phyloP scores from a whole-genome alignment of 2,797 vertebrate species.

The Pantherophis alleghaniensis region DNA sequence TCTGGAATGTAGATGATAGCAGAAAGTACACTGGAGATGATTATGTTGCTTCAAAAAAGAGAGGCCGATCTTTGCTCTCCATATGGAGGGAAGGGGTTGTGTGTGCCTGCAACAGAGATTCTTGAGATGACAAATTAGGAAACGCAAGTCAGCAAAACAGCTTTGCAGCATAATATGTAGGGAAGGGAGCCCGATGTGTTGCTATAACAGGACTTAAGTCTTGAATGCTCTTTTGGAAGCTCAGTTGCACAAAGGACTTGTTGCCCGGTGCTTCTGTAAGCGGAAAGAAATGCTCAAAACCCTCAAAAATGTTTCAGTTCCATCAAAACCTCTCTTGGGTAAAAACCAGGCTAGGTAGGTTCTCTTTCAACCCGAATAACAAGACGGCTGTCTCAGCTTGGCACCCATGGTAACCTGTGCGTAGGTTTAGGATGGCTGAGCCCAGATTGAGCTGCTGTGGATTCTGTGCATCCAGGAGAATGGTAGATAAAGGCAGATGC shows the following conservation, averaged over 20 bases:
- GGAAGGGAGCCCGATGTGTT: neutral
- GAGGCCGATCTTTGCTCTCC: neutral
- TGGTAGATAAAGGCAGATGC: neutral
- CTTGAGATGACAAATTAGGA: neutral
- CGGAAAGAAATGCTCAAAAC: neutral
- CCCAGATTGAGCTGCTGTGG: neutral
- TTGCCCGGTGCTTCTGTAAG: neutral
- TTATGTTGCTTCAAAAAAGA: neutral
- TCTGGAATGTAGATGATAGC: neutral
- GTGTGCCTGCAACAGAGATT: neutral
- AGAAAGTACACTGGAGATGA: neutral
- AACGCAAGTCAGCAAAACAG: neutral
- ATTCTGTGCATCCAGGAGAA: neutral
- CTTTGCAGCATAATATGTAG: neutral
- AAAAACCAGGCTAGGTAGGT: neutral
- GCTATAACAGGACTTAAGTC: neutral
- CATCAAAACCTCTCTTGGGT: neutral
- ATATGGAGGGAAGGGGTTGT: neutral
- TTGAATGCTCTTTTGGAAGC: neutral
- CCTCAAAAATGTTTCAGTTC: neutral
- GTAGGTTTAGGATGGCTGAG: neutral
- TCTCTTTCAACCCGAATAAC: neutral
- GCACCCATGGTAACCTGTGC: neutral
- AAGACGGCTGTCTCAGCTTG: rapidly evolving
- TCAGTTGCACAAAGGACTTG: neutral